Percentiles rank a stretch among this genome's conserved stretches.
phyloP scores from a whole-genome alignment of 2,113 vertebrate genomes.

The Tachysurus fulvidraco region DNA sequence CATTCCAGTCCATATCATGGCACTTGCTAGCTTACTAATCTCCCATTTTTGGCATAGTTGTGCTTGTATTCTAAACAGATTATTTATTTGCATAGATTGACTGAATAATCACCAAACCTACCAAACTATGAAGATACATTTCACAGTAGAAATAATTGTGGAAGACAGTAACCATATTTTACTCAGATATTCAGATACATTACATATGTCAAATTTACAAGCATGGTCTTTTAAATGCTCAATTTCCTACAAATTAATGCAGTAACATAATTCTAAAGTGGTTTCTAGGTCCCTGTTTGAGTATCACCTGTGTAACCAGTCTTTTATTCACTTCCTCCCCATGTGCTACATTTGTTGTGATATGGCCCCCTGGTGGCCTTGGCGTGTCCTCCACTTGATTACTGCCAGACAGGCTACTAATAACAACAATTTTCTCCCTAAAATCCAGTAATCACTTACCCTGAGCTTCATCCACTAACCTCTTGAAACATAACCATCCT shows the following conservation, averaged over 20 bases:
- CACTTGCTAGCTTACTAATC: background rate
- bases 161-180: background rate
- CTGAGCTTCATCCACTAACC: constrained; percentile 32
- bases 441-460: constrained; percentile 5
- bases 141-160: background rate
- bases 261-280: background rate
- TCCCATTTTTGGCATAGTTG: background rate
- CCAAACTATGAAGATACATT: background rate
- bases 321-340: constrained; percentile 16
- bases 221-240: background rate
- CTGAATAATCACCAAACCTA: background rate
- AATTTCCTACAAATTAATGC: background rate
- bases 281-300: constrained; percentile 23
- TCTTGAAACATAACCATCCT: constrained; percentile 37
- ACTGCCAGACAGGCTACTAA: background rate
- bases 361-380: background rate
- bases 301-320: constrained; percentile 1
- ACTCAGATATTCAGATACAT: background rate
- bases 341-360: constrained; percentile 9
- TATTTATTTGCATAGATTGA: background rate
- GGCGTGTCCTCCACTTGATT: background rate
- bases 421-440: constrained; percentile 12
- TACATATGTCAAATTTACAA: background rate
- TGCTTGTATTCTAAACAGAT: background rate
- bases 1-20: background rate